phyloP scores from a whole-genome alignment of 2,888 invertebrate species.

The Empis stercorea region DNA sequence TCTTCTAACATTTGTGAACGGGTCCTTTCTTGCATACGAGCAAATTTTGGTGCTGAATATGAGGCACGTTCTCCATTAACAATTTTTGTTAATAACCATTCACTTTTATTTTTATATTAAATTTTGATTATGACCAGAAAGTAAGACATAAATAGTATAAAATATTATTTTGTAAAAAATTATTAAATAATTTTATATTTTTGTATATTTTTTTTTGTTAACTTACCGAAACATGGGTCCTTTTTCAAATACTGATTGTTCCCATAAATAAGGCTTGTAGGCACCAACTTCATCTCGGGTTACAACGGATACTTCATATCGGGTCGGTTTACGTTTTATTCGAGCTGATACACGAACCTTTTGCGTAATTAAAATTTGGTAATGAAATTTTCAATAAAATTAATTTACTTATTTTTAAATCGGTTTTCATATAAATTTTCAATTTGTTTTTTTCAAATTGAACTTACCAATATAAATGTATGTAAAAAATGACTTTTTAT shows the following conservation, averaged over 20 bases:
- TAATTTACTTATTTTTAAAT: too few species aligned
- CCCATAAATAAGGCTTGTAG: constrained; percentile 91
- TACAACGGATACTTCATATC: constrained; percentile 85
- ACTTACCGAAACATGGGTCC: constrained; percentile 78
- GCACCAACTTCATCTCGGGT: constrained; percentile 90
- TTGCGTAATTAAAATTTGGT: neutral
- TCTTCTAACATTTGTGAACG: constrained; percentile 90
- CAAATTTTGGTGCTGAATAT: constrained; percentile 89
- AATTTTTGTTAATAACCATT: constrained; percentile 87
- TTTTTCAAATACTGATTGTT: constrained; percentile 87
- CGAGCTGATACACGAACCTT: constrained; percentile 76
- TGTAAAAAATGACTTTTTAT: constrained; percentile 92
- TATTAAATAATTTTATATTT: neutral
- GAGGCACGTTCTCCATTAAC: constrained; percentile 89
- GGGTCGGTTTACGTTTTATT: constrained; percentile 72
- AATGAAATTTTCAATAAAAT: too few species aligned
- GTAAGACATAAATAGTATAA: neutral
- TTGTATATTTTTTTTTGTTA: neutral
- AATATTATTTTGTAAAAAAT: neutral
- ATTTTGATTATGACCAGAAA: neutral
- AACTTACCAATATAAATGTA: constrained; percentile 77
- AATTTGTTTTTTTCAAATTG: too few species aligned
- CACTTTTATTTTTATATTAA: constrained; percentile 35
- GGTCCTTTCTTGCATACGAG: constrained; percentile 87
- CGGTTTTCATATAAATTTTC: too few species aligned